Conservation (phyloP, 2,113 vertebrate genomes). For the Percina caprodes region DNA sequence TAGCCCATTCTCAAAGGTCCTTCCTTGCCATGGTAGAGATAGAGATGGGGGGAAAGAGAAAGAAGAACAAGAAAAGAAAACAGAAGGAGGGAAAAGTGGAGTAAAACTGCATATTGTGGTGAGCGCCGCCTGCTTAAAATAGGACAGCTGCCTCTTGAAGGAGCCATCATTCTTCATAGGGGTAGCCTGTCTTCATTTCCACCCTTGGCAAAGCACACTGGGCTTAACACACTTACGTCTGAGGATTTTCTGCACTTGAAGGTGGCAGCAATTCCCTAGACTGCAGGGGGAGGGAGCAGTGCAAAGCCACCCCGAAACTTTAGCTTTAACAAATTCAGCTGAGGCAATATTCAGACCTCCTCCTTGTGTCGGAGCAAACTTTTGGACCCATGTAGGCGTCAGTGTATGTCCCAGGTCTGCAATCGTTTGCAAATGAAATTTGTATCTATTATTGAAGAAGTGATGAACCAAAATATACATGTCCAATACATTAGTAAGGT, state of each 20-base stretch:
- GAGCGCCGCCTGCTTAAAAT: slow-evolving; percentile 68
- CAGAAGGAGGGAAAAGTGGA: slow-evolving; percentile 26
- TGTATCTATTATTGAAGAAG: slow-evolving; percentile 7
- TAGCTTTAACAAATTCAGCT: slow-evolving; percentile 31
- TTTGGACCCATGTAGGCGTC: background rate
- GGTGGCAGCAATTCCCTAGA: slow-evolving; percentile 65
- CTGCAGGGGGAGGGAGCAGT: slow-evolving; percentile 39
- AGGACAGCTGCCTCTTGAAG: slow-evolving; percentile 76
- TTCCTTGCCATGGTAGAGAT: slow-evolving; percentile 38
- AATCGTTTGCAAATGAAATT: background rate
- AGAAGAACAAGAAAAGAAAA: slow-evolving; percentile 58
- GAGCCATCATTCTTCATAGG: slow-evolving; percentile 75
- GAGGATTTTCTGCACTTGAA: slow-evolving; percentile 72
- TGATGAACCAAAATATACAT: background rate
- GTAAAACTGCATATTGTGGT: slow-evolving; percentile 45
- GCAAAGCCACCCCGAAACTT: slow-evolving; percentile 16
- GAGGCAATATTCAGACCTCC: slow-evolving; percentile 32
- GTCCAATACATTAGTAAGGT: background rate
- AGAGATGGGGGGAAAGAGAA: slow-evolving; percentile 27
- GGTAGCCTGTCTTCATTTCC: slow-evolving; percentile 74
- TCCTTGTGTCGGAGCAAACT: slow-evolving; percentile 5
- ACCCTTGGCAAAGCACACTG: slow-evolving; percentile 65
- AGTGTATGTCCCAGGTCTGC: background rate
- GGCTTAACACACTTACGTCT: slow-evolving; percentile 77
- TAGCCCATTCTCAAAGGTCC: slow-evolving; percentile 62